A percentile compares a stretch with the other conserved stretches of the same genome.
These are phyloP conservation scores for Bombus impatiens DNA, from an alignment of 1,140 invertebrate species.

Conservation along the genomic window DNA sequence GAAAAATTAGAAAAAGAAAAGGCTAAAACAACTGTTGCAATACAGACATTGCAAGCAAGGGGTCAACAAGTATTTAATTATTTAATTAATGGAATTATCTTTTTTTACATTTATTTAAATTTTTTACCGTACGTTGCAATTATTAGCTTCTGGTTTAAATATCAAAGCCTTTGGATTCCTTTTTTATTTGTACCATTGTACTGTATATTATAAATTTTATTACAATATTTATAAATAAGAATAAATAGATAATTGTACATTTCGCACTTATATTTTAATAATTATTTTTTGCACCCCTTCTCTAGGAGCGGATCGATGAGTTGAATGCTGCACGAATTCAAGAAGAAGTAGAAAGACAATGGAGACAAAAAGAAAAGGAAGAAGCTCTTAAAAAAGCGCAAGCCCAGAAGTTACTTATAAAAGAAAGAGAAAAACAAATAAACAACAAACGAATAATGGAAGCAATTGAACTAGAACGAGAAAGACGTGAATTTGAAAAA, in stretches of 20 bases:
- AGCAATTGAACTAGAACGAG: conserved; percentile 85
- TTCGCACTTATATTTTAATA: not conserved
- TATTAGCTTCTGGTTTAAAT: conserved; percentile 11
- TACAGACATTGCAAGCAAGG: conserved; percentile 76
- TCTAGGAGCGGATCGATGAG: conserved; percentile 82
- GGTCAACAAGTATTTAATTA: conserved; percentile 73
- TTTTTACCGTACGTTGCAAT: not conserved
- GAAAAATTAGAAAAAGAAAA: conserved; percentile 80
- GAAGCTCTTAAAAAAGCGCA: conserved; percentile 79
- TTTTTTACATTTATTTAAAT: not conserved
- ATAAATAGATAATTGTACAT: not conserved
- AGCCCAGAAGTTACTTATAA: conserved; percentile 80
- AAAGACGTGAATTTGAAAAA: conserved; percentile 84
- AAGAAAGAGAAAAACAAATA: conserved; percentile 81
- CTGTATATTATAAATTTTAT: conserved; percentile 8
- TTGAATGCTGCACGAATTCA: conserved; percentile 82
- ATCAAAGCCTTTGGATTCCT: not conserved
- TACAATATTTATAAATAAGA: not conserved
- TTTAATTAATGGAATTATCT: not conserved
- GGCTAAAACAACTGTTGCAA: conserved; percentile 80
- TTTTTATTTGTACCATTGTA: not conserved
- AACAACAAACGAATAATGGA: conserved; percentile 81
- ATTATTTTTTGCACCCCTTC: conserved; percentile 4
- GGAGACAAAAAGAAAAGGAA: conserved; percentile 83
- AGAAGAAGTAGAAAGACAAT: conserved; percentile 84